Evolutionary conservation across 92 coral and sea anemone species (phyloP).

Genomic region (Palythoa grandis): DNA sequence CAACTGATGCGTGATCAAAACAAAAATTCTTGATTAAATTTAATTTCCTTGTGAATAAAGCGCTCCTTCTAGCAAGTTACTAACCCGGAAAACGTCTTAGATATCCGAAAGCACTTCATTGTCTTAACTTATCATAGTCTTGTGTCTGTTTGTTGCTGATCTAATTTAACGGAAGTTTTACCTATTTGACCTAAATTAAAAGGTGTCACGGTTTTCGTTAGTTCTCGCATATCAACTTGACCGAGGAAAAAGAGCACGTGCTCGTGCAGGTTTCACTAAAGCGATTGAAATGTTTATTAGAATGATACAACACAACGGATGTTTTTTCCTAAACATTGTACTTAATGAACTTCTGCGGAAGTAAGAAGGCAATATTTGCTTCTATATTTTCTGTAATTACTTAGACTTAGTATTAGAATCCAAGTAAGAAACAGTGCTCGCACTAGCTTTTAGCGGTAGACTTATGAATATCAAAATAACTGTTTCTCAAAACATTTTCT

Average conservation of each 20-base stretch:
- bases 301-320: neutral
- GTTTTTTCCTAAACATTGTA: neutral
- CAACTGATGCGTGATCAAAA: neutral
- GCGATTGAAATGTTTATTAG: neutral
- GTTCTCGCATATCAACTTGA: neutral
- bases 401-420: neutral
- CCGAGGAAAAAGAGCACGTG: neutral
- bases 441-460: neutral
- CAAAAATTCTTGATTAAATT: neutral
- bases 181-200: no score
- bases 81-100: no score
- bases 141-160: no score
- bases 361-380: neutral
- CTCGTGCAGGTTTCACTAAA: neutral
- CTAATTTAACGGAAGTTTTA: no score
- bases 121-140: no score
- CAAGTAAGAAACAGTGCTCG: neutral
- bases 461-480: no score
- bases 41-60: neutral
- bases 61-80: no score
- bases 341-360: neutral
- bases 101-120: no score
- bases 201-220: no score
- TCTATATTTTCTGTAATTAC: neutral
- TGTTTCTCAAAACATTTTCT: no score